Percentiles rank a stretch among this genome's conserved stretches.
Evolutionary conservation across 2,797 vertebrate species (phyloP).

Genomic region (Gymnodraco acuticeps): DNA sequence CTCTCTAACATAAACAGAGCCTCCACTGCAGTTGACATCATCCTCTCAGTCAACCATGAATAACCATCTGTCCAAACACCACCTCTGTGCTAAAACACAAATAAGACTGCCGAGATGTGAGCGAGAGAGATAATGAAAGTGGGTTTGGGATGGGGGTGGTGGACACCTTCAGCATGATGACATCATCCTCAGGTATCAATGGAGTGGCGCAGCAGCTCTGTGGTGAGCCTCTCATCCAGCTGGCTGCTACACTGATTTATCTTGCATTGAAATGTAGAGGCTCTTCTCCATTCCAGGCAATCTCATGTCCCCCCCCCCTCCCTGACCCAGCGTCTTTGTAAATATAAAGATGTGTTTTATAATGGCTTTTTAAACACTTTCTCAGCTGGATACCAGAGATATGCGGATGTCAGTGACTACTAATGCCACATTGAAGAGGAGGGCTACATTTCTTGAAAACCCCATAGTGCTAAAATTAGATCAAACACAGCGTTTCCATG

Average conservation of each 20-base stretch:
- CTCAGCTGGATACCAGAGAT: constrained; percentile 42
- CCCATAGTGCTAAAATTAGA: constrained; percentile 81
- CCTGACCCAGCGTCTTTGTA: constrained; percentile 38
- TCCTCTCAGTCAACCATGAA: constrained; percentile 56
- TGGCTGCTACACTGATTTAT: constrained; percentile 57
- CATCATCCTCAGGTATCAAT: constrained; percentile 85
- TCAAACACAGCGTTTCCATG: constrained; percentile 72
- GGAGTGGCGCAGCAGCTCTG: constrained; percentile 81
- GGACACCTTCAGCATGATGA: constrained; percentile 82
- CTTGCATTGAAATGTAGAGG: constrained; percentile 65
- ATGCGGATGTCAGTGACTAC: constrained; percentile 30
- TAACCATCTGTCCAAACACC: constrained; percentile 65
- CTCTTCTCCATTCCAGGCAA: constrained; percentile 63
- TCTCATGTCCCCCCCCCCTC: constrained; percentile 28
- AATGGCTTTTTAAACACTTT: constrained; percentile 34
- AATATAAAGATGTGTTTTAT: constrained; percentile 53
- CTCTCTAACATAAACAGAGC: constrained; percentile 24
- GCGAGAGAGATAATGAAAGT: constrained; percentile 50
- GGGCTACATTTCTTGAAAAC: constrained; percentile 54
- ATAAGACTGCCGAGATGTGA: constrained; percentile 37
- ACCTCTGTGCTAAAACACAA: constrained; percentile 46
- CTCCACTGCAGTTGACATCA: constrained; percentile 61
- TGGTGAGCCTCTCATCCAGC: constrained; percentile 71
- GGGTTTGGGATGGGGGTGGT: constrained; percentile 39
- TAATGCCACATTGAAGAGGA: constrained; percentile 44